These are phyloP conservation scores for Sebastes hubbsi DNA, from an alignment of 2,797 vertebrate genomes.

Conservation along the genomic window DNA sequence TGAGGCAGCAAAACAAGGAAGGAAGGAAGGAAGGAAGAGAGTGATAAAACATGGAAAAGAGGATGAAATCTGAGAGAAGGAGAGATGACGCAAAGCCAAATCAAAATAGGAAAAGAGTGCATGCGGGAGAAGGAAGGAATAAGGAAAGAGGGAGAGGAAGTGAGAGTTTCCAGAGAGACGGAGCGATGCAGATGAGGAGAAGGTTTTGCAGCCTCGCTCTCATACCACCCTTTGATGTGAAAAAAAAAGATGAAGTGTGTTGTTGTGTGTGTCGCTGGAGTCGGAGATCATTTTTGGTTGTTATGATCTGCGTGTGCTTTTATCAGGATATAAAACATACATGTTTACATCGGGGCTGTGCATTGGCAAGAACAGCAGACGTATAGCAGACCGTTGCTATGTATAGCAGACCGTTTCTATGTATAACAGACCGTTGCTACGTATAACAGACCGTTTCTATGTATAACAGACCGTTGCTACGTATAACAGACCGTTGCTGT, in stretches of 20 bases:
- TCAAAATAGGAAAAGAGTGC: not conserved
- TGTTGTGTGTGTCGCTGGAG: not conserved
- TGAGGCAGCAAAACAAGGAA: not conserved
- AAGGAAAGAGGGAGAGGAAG: not conserved
- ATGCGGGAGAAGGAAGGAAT: not conserved
- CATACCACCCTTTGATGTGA: constrained; percentile 35
- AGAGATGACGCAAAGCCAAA: not conserved
- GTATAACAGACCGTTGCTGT: too few relatives aligned
- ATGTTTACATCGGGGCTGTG: too few relatives aligned
- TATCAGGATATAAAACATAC: too few relatives aligned
- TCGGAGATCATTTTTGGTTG: not conserved
- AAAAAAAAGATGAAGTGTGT: too few relatives aligned
- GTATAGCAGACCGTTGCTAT: too few relatives aligned
- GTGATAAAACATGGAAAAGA: too few relatives aligned
- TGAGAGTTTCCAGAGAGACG: not conserved
- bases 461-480: accelerated
- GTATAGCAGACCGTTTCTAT: too few relatives aligned
- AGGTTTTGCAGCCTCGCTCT: not conserved
- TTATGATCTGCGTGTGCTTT: constrained; percentile 3
- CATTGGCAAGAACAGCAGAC: too few relatives aligned
- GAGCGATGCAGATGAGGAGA: constrained; percentile 18
- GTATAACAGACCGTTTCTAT: too few relatives aligned
- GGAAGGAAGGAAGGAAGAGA: not conserved
- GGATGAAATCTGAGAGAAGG: not conserved
- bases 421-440: too few relatives aligned